Base-by-base conservation (phyloP, 2,113 vertebrate species). In the Pao palembangensis region DNA sequence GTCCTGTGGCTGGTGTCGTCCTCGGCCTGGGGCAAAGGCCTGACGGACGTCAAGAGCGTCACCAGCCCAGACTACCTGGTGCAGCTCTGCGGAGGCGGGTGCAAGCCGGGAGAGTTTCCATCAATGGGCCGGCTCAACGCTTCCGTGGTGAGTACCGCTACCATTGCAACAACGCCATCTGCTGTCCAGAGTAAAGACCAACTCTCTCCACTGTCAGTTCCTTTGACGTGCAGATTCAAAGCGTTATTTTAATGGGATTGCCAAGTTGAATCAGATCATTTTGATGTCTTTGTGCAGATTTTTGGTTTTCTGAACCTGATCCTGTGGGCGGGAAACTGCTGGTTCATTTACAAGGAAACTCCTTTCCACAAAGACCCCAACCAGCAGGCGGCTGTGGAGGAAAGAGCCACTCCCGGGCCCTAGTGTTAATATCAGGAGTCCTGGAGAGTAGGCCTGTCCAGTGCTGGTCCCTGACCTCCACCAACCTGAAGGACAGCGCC, bases 281-380 rank as follows among this genome's bases (percentile, higher is more conserved):
- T 13, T 47, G 14, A 47, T 67, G 12, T 83, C 31, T 56, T 48
- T 62, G 15, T 73, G 3, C 87, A 98, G 96, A 93, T 95, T 70
- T 96, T 96, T 8, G 95, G 96, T 53, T 98, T 98, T 79, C 83
- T 98, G 85, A 98, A 94, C 86, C 89, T 98, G 72, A 86, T 96
- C 83, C 89, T 98, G 80, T 98, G 96, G 96, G 91, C 91, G 1
- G 93, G 95, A 38, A 98, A 98, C 89, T 94, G 93, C 83, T 98
- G 96, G 96, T 96, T 96, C 84, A 94, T 96, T 69, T 98, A 93
- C 89, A 95, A 96, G 89, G 96, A 98, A 89, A 98, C 96, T 8
- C 70, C 91, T 0, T 96, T 94, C 92, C 92, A 93, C 56, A 93
- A 90, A 55, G 87, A 90, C 58, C 56, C 85, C 13, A 89, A 79